Evolutionary conservation across 1,140 invertebrate species (phyloP), one percentile per base, ranked within the genome.

Genomic region (Helicoverpa zea): DNA sequence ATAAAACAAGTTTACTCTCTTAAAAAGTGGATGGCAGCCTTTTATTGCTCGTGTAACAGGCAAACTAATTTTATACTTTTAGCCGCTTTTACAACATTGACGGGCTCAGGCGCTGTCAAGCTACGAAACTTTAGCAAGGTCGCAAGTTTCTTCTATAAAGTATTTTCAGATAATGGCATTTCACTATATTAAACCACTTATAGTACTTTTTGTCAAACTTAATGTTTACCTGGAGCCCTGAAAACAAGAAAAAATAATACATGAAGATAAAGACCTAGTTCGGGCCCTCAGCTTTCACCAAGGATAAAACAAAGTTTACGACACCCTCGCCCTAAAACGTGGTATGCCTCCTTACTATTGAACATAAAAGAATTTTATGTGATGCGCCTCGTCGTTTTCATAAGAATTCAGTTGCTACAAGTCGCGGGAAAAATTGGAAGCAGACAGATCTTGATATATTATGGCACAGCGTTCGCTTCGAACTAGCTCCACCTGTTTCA

Each of bases 311-410:
- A 66, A 66, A 54, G 47, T 66, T 78, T 66, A 78, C 61, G 75
- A 78, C 35, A 4, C 16, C 49, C 35, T 49, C 49, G 43, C 74
- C 59, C 59, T 63, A 63, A 66, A 78, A 78, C 63, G 64, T 52
- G 61, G 23, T 43, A 13, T 63, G 56, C 61, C 51, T 78, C 75
- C 75, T 78, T 78, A 78, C 75, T 64, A 66, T 77, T 64, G 61
- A 66, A 77, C 75, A 78, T 78, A 66, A 78, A 61, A 75, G 43
- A 30, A 54, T 76, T 76, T 76, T 76, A 76, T 76, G 73, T 30
- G 58, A 51, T 51, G 12, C 58, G 58, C 47, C 58, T 76, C 56
- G 35, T 51, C 58, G 56, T 63, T 63, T 61, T 76, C 58, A 56
- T 51, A 63, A 76, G 73, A 63, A 63, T 51, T 47, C 54, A 63